Evolutionary conservation across 2,797 vertebrate genomes (phyloP).

Genomic region (Morus bassanus): DNA sequence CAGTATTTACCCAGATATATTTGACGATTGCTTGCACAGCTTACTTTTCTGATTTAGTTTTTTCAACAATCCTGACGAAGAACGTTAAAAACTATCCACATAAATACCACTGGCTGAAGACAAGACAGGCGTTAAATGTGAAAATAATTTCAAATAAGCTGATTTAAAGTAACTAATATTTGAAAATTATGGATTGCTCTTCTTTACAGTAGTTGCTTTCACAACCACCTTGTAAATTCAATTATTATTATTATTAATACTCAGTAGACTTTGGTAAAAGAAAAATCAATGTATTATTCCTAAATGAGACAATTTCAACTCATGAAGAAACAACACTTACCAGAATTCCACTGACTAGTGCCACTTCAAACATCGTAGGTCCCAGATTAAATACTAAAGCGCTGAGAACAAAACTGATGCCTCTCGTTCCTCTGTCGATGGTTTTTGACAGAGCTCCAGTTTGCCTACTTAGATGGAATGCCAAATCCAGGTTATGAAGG

Average conservation of each 20-base stretch:
- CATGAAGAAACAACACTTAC: constrained; percentile 71
- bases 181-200: not conserved
- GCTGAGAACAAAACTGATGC: constrained; percentile 92
- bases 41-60: not conserved
- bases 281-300: not conserved
- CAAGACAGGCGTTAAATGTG: not conserved
- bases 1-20: not conserved
- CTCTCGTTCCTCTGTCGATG: constrained; percentile 94
- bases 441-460: constrained; percentile 96
- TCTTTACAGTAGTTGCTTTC: not conserved
- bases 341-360: constrained; percentile 91
- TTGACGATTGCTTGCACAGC: not conserved
- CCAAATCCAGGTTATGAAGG: constrained; percentile 93
- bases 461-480: constrained; percentile 95
- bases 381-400: constrained; percentile 96
- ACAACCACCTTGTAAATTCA: not conserved
- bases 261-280: not conserved
- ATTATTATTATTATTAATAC: not conserved
- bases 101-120: not conserved
- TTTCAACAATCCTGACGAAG: not conserved
- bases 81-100: not conserved
- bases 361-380: constrained; percentile 93
- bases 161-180: not conserved
- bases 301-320: not conserved
- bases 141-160: not conserved